Base-by-base conservation (phyloP, 2,888 invertebrate species). In the Ectemnius continuus region DNA sequence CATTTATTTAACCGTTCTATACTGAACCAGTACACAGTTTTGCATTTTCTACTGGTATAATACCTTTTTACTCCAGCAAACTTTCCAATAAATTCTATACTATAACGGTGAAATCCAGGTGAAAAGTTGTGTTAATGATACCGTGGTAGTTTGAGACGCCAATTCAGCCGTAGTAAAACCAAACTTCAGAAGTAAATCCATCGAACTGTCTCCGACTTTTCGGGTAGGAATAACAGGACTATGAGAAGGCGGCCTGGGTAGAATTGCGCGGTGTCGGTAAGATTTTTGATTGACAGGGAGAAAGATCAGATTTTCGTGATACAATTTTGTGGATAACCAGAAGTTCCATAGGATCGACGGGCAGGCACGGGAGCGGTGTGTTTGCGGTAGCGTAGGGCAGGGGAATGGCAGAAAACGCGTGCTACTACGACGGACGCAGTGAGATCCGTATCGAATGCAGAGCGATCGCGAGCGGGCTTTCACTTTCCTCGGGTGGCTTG, bases 401-500 rank as follows among this genome's bases (percentile, higher is more conserved):
- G 61, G 70, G 67, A 67, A 62, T 61, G 68, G 36, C 36, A 69
- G 23, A 36, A 67, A 67, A 64, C 67, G 67, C 52, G 67, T 68
- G 62, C 67, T 61, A 47, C 65, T 59, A 62, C 67, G 64, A 59
- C 67, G 78, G 61, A 69, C 73, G 46, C 65, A 73, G 70, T 62
- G 62, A 76, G 78, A 76, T 73, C 69, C 69, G 80, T 70, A 64
- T 57, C 70, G 70, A 60, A 71, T 70, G 75, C 80, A 73, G 69
- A 77, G 68, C 71, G 78, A 75, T 77, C 71, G 70, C 72, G 63
- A 69, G 70, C 69, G 65, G 70, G 81, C 81, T 81, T 81, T 81
- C 81, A 81, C 81, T 81, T 81, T 80, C 72, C 76, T 75, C 77
- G 65, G 60, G 67, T 63, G 78, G 59, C 70, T 81, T 80, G 78